Base-by-base conservation (phyloP, 2,113 vertebrate species). In the Etheostoma spectabile region DNA sequence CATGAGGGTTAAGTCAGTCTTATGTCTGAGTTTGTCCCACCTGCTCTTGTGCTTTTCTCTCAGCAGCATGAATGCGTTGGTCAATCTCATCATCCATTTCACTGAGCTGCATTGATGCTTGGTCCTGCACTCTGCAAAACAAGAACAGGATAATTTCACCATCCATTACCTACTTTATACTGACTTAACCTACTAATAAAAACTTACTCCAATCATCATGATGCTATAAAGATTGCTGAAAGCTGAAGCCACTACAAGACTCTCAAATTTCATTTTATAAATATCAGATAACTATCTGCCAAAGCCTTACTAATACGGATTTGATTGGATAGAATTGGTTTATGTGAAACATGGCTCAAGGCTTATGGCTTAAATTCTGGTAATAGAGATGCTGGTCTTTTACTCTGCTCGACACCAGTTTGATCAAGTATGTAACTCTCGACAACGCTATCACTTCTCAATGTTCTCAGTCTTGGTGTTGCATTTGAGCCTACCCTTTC, bases 41-140 rank as follows among this genome's bases (percentile, higher is more conserved):
- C 82, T 99, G 96, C 69, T 96, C 95, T 60, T 94, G 94, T 12
- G 95, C 94, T 86, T 95, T 96, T 79, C 94, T 95, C 80, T 98
- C 97, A 0, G 94, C 93, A 60, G 95, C 94, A 16, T 97, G 96
- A 88, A 99, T 97, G 19, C 97, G 96, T 30, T 97, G 97, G 74
- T 99, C 98, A 97, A 99, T 99, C 89, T 99, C 98, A 56, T 99
- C 98, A 83, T 99, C 98, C 93, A 99, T 90, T 83, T 98, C 98
- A 82, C 96, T 96, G 76, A 99, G 86, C 88, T 98, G 98, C 88
- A 97, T 96, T 33, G 96, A 91, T 0, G 97, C 96, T 93, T 98
- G 96, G 91, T 99, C 98, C 90, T 99, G 98, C n/a, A 96, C 96
- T 92, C 98, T 99, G 91, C 38, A 78, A 78, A 68, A 82, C 76